Conservation (phyloP, 2,888 invertebrate genomes). For the Tenthredo scrophulariae region DNA sequence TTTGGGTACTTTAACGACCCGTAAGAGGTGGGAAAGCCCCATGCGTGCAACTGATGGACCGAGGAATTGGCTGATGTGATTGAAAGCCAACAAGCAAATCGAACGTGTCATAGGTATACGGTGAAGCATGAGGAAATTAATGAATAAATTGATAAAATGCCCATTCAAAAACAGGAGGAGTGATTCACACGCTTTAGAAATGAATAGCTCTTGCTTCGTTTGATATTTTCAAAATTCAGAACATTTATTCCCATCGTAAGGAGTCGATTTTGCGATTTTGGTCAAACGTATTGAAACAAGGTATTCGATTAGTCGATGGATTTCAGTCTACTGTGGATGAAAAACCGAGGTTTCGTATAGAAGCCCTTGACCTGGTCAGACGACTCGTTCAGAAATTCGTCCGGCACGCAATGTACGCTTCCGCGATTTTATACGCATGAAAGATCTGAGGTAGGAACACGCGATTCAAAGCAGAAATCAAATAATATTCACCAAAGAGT, state of each 20-base stretch:
- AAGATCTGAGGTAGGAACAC: constrained; percentile 12
- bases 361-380: not conserved
- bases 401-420: constrained; percentile 21
- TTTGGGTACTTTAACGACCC: not conserved
- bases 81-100: not conserved
- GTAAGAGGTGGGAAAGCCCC: not conserved
- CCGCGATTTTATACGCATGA: constrained; percentile 1
- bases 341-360: not conserved
- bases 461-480: constrained; percentile 31
- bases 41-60: not conserved
- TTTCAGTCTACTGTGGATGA: not conserved
- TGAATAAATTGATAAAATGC: not conserved
- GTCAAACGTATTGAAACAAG: not conserved
- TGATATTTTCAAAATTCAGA: no score
- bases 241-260: no score
- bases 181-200: not conserved
- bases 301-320: constrained; percentile 28
- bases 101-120: not conserved
- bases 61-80: constrained; percentile 25
- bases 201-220: not conserved
- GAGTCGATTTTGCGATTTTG: no score
- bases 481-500: constrained; percentile 23
- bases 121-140: not conserved
- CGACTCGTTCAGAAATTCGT: not conserved
- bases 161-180: not conserved